Percentiles rank a stretch among this genome's conserved stretches.
Evolutionary conservation across 35 echinoderm and acorn worm species (phyloP).

Genomic region (Nesometra sesokonis): DNA sequence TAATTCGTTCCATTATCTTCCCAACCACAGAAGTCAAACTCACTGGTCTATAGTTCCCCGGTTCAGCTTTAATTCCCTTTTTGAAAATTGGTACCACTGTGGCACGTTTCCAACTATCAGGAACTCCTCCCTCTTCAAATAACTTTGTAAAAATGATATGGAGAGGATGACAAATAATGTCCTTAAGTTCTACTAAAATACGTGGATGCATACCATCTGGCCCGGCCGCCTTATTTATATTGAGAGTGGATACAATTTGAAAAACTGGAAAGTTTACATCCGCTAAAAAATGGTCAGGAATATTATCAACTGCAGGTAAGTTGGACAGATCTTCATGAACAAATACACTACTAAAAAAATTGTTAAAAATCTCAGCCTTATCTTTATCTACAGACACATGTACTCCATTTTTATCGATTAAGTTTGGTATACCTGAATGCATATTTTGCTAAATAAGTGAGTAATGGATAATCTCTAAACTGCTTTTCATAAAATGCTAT

Average conservation of each 20-base stretch:
- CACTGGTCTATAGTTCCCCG: conserved; percentile 21
- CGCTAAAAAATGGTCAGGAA: too few relatives aligned
- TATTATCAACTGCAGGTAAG: too few relatives aligned
- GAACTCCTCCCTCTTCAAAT: background rate
- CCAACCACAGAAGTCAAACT: conserved; percentile 17
- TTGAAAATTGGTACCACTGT: conserved; percentile 6
- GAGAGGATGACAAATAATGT: background rate
- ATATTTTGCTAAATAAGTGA: background rate
- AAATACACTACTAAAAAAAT: too few relatives aligned
- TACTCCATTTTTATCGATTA: too few relatives aligned
- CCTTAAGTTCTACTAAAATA: background rate
- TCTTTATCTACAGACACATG: too few relatives aligned
- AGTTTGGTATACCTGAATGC: too few relatives aligned
- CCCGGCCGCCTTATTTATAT: conserved; percentile 1
- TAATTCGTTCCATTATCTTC: background rate
- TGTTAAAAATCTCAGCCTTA: too few relatives aligned
- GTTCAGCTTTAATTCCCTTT: conserved; percentile 2
- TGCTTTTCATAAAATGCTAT: too few relatives aligned
- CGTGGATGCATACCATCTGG: conserved; percentile 10
- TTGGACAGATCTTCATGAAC: too few relatives aligned
- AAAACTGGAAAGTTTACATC: too few relatives aligned
- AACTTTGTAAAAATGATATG: conserved; percentile 14
- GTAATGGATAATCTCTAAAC: too few relatives aligned
- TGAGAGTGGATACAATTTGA: background rate
- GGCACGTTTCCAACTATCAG: background rate